Conservation (phyloP, 1,140 invertebrate genomes). For the Chymomyza costata region DNA sequence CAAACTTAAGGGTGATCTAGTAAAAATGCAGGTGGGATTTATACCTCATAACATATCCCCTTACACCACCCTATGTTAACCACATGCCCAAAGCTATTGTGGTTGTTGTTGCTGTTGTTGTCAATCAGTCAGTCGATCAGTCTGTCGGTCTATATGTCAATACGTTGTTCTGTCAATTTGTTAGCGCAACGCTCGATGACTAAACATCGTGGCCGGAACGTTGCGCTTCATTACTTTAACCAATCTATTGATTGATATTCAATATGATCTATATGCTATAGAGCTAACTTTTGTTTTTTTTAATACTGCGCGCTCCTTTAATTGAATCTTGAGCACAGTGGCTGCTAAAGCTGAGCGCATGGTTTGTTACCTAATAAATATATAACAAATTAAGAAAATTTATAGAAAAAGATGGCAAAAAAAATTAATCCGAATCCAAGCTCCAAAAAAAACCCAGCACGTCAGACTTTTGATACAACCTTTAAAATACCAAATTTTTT, state of each 20-base stretch:
- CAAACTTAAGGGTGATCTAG: constrained; percentile 76
- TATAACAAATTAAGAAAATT: too few relatives aligned
- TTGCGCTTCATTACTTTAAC: constrained; percentile 57
- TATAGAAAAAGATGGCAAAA: too few relatives aligned
- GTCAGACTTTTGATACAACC: too few relatives aligned
- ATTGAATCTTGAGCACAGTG: constrained; percentile 23
- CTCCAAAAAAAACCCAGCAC: too few relatives aligned
- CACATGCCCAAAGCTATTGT: too few relatives aligned
- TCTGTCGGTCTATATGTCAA: not conserved
- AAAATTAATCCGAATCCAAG: too few relatives aligned
- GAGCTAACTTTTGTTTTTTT: too few relatives aligned
- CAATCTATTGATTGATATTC: constrained; percentile 54
- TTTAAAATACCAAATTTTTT: too few relatives aligned
- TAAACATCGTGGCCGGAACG: constrained; percentile 14
- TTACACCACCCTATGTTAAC: too few relatives aligned
- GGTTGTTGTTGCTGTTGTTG: constrained; percentile 5
- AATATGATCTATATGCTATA: constrained; percentile 49
- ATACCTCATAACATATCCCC: too few relatives aligned
- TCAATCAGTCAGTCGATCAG: constrained; percentile 11
- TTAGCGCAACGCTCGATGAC: not conserved
- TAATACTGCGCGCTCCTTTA: constrained; percentile 53
- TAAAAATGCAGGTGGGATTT: constrained; percentile 70
- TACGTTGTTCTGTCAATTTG: constrained; percentile 9
- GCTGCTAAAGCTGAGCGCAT: too few relatives aligned
- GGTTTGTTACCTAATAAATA: too few relatives aligned